Percentiles rank a stretch among this genome's conserved stretches.
Evolutionary conservation across 2,797 vertebrate species (phyloP).

Genomic region (Urosaurus nigricauda): DNA sequence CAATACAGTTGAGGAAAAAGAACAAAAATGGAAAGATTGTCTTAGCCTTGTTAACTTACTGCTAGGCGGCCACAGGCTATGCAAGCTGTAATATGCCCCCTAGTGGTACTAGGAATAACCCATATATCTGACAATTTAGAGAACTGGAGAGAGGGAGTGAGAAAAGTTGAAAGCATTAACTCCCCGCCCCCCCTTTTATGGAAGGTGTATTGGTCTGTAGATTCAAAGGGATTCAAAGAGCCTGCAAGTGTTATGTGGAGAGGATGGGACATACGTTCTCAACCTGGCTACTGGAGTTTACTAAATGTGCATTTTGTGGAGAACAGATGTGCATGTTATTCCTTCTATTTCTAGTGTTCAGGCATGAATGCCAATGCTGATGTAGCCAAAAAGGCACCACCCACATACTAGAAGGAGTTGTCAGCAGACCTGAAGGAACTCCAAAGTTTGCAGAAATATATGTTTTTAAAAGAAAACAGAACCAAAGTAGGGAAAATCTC

Average conservation of each 20-base stretch:
- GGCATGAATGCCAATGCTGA: not conserved
- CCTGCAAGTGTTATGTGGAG: not conserved
- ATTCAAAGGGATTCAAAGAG: slow-evolving; percentile 1
- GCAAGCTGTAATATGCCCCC: slow-evolving; percentile 56
- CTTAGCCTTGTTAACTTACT: slow-evolving; percentile 16
- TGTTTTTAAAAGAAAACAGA: not conserved
- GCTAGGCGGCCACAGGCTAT: slow-evolving; percentile 12
- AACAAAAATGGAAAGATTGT: slow-evolving; percentile 11
- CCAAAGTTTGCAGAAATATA: not conserved
- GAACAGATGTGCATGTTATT: slow-evolving; percentile 6
- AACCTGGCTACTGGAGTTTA: not conserved
- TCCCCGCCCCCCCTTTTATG: not conserved
- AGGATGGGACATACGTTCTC: not conserved
- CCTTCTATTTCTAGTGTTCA: not conserved
- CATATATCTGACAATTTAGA: not conserved
- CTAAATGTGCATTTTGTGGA: not conserved
- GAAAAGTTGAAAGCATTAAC: not conserved
- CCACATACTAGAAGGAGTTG: not conserved
- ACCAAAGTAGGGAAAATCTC: not conserved
- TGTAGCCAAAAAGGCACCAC: not conserved
- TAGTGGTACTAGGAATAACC: slow-evolving; percentile 53
- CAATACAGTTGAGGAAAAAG: slow-evolving; percentile 59
- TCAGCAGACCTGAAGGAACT: not conserved
- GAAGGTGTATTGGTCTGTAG: not conserved
- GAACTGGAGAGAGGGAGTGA: not conserved